phyloP scores from a whole-genome alignment of 2,113 vertebrate genomes.

The Fukomys damarensis region DNA sequence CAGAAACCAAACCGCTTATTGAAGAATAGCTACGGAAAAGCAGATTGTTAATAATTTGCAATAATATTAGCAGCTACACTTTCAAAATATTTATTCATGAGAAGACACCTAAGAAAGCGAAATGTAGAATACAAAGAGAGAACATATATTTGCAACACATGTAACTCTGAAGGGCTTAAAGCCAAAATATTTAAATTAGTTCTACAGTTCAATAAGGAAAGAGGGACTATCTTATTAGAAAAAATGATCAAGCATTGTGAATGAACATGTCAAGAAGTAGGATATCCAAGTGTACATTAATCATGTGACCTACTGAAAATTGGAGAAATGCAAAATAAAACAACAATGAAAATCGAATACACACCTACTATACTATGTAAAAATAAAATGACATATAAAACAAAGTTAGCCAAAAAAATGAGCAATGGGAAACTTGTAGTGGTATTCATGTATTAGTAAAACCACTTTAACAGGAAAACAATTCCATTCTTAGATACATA shows the following conservation, averaged over 20 bases:
- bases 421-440: neutral
- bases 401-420: neutral
- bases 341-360: neutral
- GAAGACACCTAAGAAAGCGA: neutral
- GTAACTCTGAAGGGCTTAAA: neutral
- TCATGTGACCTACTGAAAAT: neutral
- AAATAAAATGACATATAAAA: neutral
- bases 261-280: neutral
- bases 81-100: neutral
- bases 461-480: neutral
- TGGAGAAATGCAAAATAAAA: slow-evolving; percentile 14
- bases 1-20: neutral
- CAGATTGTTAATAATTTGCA: neutral
- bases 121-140: neutral
- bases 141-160: neutral
- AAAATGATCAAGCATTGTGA: neutral
- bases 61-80: neutral
- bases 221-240: neutral
- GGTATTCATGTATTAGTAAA: neutral
- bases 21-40: neutral
- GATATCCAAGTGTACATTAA: neutral
- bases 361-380: neutral
- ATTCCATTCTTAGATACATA: neutral
- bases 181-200: neutral
- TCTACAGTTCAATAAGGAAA: neutral